Evolutionary conservation across 2,888 invertebrate species (phyloP).

Genomic region (Arctia plantaginis): DNA sequence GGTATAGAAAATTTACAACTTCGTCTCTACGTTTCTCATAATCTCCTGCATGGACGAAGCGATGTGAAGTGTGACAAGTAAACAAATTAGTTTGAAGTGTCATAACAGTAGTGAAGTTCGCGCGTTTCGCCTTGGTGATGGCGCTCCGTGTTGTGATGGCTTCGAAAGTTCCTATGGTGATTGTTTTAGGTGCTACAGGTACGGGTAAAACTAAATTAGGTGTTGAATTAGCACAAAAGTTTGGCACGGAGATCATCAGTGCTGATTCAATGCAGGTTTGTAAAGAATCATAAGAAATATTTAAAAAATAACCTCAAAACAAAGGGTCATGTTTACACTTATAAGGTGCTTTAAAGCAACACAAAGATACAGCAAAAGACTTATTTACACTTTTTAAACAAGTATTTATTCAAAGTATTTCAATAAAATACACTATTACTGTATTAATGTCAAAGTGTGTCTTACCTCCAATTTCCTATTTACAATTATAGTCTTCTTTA

Average conservation of each 20-base stretch:
- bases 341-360: background rate
- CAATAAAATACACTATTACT: background rate
- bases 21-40: conserved; percentile 26
- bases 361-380: background rate
- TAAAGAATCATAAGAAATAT: conserved; percentile 19
- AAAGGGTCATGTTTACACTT: conserved; percentile 17
- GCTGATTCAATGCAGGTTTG: conserved; percentile 99
- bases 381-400: background rate
- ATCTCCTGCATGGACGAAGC: conserved; percentile 30
- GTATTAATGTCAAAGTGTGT: background rate
- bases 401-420: background rate
- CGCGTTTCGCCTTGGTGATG: conserved; percentile 67
- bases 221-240: conserved; percentile 94
- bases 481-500: background rate
- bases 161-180: conserved; percentile 89
- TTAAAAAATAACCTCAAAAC: conserved; percentile 69
- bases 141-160: conserved; percentile 75
- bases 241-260: conserved; percentile 96
- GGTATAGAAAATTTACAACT: conserved; percentile 6
- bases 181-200: conserved; percentile 98
- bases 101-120: conserved; percentile 81
- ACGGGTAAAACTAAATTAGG: conserved; percentile 99
- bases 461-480: background rate
- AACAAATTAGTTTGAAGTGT: conserved; percentile 23
- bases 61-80: conserved; percentile 1